phyloP scores from a whole-genome alignment of 2,113 vertebrate genomes.

The Baryphthengus martii region DNA sequence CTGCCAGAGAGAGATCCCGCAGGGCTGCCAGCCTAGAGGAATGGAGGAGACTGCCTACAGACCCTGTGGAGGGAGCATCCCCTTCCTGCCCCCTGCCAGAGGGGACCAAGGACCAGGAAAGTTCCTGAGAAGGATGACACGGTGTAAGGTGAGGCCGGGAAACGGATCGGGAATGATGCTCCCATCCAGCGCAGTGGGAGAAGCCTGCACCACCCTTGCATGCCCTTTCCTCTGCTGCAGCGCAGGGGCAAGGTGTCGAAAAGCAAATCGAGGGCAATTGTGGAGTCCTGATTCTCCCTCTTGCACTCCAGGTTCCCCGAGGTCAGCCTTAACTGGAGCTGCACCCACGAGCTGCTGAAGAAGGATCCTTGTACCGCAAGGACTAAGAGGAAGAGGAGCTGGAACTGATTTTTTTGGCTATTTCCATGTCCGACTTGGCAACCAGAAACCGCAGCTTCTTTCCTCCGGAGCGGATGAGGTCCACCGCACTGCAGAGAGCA shows the following conservation, averaged over 20 bases:
- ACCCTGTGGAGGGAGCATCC: background rate
- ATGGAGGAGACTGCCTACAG: background rate
- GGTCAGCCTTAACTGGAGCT: background rate
- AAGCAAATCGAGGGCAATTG: background rate
- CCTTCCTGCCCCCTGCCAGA: background rate
- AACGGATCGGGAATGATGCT: background rate
- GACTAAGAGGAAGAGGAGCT: slow-evolving; percentile 72
- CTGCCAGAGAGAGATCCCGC: background rate
- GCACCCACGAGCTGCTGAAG: background rate
- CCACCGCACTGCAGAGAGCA: slow-evolving; percentile 81
- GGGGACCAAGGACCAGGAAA: background rate
- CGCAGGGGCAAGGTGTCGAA: background rate
- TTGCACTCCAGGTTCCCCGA: background rate
- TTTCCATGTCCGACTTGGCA: slow-evolving; percentile 88
- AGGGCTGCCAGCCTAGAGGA: background rate
- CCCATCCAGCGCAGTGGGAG: background rate
- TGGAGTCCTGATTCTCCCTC: background rate
- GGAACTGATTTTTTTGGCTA: slow-evolving; percentile 89
- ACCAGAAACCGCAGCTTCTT: slow-evolving; percentile 90
- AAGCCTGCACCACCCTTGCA: background rate
- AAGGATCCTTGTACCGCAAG: background rate
- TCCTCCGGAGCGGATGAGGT: slow-evolving; percentile 89
- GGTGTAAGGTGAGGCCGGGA: background rate
- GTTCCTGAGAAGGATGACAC: background rate
- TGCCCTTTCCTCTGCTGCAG: background rate